A percentile compares a stretch with the other conserved stretches of the same genome.
phyloP scores from a whole-genome alignment of 1,140 invertebrate genomes.

The Calycopis cecrops region DNA sequence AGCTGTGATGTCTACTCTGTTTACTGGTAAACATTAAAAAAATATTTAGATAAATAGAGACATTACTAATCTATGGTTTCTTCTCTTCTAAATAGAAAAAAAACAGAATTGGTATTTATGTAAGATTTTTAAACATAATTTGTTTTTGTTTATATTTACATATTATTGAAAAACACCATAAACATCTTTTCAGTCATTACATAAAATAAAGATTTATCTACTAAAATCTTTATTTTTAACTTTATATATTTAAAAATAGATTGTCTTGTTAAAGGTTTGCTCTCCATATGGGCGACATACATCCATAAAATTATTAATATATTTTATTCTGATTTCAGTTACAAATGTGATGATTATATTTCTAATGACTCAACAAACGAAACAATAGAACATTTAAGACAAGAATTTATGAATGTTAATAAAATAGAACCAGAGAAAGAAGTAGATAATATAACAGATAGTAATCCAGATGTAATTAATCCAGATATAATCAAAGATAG shows the following conservation, averaged over 20 bases:
- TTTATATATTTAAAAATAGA: too few relatives aligned
- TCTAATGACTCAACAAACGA: slow-evolving; percentile 82
- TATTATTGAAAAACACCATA: too few relatives aligned
- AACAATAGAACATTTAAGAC: slow-evolving; percentile 78
- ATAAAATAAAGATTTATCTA: too few relatives aligned
- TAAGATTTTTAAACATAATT: too few relatives aligned
- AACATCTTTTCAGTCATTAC: too few relatives aligned
- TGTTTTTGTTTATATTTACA: too few relatives aligned
- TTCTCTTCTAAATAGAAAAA: too few relatives aligned
- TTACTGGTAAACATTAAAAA: slow-evolving; percentile 82
- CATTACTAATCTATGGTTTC: too few relatives aligned
- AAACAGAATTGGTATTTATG: too few relatives aligned
- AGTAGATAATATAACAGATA: slow-evolving; percentile 34
- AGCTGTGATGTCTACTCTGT: slow-evolving; percentile 85
- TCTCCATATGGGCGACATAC: background rate
- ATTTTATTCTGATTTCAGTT: slow-evolving; percentile 75
- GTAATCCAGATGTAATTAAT: slow-evolving; percentile 40
- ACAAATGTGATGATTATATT: slow-evolving; percentile 88
- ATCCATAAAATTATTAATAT: background rate
- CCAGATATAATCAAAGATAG: slow-evolving; percentile 41
- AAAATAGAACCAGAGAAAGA: slow-evolving; percentile 28
- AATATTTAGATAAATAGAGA: too few relatives aligned
- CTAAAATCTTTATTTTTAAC: too few relatives aligned
- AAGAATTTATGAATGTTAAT: slow-evolving; percentile 73
- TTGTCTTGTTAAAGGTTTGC: too few relatives aligned